A percentile compares a stretch with the other conserved stretches of the same genome.
phyloP scores from a whole-genome alignment of 2,888 invertebrate genomes.

The Tetrapedia diversipes region DNA sequence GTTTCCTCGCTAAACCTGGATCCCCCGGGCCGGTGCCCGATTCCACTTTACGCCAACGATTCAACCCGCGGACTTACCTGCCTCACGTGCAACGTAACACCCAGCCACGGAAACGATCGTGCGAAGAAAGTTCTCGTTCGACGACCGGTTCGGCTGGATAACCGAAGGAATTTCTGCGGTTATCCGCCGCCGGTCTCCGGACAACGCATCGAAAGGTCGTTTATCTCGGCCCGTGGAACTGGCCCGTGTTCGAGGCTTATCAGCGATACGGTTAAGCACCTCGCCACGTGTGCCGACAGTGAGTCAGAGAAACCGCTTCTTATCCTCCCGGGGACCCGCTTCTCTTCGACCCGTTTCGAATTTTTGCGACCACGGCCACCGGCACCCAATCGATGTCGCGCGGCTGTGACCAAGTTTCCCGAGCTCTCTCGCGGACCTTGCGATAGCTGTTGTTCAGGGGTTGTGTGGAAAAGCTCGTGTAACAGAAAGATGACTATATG shows the following conservation, averaged over 20 bases:
- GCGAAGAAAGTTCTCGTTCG: not conserved
- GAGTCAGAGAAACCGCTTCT: conserved; percentile 45
- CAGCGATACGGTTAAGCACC: conserved; percentile 48
- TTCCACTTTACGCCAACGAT: not conserved
- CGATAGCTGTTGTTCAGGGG: too few species aligned
- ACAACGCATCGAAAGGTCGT: conserved; percentile 51
- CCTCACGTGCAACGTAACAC: not conserved
- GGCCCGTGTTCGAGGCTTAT: conserved; percentile 41
- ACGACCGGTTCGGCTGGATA: not conserved
- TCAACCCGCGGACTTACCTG: too few species aligned
- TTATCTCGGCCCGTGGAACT: conserved; percentile 51
- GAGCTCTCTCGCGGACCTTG: too few species aligned
- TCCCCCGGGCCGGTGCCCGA: too few species aligned
- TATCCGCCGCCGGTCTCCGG: conserved; percentile 41
- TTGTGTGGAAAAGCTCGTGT: too few species aligned
- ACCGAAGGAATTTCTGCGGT: conserved; percentile 40
- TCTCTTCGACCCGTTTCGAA: conserved; percentile 49
- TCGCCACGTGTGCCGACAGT: conserved; percentile 54
- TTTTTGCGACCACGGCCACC: conserved; percentile 18
- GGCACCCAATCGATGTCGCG: not conserved
- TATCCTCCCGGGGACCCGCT: conserved; percentile 24
- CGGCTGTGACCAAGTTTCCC: not conserved
- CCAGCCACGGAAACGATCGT: not conserved
- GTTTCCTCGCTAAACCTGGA: too few species aligned
- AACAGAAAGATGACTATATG: too few species aligned